phyloP scores from a whole-genome alignment of 2,113 vertebrate species.

The Eptesicus fuscus region DNA sequence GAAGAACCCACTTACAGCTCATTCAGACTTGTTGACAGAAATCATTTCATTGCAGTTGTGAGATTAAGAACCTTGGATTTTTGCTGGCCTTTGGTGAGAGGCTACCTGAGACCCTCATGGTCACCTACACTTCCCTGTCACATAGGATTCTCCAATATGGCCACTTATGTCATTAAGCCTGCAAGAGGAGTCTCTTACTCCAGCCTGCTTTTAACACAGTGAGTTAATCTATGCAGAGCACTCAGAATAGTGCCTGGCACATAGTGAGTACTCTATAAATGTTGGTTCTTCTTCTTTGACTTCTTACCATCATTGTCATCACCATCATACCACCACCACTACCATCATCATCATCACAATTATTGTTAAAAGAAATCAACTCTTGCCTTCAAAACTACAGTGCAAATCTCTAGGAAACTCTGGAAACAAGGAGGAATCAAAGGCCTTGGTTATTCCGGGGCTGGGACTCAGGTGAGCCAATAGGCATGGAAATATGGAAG shows the following conservation, averaged over 20 bases:
- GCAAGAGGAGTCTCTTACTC: background rate
- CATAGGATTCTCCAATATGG: background rate
- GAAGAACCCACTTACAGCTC: background rate
- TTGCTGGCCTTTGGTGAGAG: background rate
- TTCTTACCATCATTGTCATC: background rate
- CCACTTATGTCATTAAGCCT: background rate
- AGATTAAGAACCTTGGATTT: background rate
- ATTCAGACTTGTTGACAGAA: background rate
- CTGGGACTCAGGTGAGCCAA: background rate
- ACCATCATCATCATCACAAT: background rate
- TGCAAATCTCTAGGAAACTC: background rate
- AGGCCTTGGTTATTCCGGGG: background rate
- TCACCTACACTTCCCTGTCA: background rate
- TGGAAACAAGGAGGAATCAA: background rate
- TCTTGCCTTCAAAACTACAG: background rate
- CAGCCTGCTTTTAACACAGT: background rate
- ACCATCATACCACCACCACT: background rate
- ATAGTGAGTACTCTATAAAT: background rate
- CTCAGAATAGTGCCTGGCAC: background rate
- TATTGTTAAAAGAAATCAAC: background rate
- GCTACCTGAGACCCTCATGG: background rate
- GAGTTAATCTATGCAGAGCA: background rate
- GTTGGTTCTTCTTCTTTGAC: background rate
- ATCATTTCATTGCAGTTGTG: background rate
- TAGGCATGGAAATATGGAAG: background rate